phyloP scores from a whole-genome alignment of 2,797 vertebrate genomes.

The Chaunax sp. region DNA sequence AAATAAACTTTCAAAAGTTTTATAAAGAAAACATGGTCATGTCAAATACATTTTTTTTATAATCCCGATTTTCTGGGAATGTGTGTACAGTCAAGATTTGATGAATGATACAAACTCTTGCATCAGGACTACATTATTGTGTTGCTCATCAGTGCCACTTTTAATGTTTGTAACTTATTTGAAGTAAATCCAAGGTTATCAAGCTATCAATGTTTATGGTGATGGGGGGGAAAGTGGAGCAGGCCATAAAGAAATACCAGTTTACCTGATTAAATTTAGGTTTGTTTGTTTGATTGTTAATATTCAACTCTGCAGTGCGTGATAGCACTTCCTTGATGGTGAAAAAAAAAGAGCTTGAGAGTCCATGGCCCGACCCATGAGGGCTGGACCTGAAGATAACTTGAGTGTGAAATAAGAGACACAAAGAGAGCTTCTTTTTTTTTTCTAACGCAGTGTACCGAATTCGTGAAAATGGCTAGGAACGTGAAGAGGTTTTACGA shows the following conservation, averaged over 20 bases:
- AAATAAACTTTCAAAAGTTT: background rate
- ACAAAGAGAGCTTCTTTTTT: too few species aligned
- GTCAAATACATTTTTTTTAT: background rate
- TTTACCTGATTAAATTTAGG: background rate
- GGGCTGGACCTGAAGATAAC: constrained; percentile 1
- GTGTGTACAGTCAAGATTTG: background rate
- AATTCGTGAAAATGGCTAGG: constrained; percentile 63
- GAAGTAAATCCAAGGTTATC: background rate
- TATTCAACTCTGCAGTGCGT: background rate
- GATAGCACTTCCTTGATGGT: background rate
- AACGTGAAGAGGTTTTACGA: constrained; percentile 67
- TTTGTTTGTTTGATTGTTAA: background rate
- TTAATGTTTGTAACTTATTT: background rate
- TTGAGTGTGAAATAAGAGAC: too few species aligned
- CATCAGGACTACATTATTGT: background rate
- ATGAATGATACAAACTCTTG: background rate
- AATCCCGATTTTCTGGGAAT: background rate
- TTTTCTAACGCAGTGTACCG: background rate
- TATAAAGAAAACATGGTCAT: too few species aligned
- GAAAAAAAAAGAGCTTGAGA: too few species aligned
- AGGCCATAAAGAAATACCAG: background rate
- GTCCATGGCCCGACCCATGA: background rate
- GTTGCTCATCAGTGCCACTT: background rate
- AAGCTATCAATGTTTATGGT: too few species aligned
- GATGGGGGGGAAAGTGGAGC: too few species aligned